Conservation (phyloP, 2,888 invertebrate genomes). For the Hetaerina titia region DNA sequence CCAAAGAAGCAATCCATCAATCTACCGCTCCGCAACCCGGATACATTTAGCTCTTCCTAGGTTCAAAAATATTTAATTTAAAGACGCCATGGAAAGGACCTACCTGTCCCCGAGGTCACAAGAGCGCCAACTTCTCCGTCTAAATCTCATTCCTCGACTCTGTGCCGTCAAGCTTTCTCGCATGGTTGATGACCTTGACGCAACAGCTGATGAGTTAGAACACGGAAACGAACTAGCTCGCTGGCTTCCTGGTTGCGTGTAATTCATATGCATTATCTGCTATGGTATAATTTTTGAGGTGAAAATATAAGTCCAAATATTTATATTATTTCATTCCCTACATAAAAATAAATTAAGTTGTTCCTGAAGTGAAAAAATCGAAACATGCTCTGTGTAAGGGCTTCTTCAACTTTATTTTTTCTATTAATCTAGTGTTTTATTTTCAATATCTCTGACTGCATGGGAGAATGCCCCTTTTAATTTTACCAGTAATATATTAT, state of each 20-base stretch:
- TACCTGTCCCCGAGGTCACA: background rate
- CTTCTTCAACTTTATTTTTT: no score
- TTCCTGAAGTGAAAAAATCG: no score
- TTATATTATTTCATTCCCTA: no score
- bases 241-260: background rate
- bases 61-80: background rate
- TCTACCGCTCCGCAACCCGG: background rate
- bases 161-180: conserved; percentile 5
- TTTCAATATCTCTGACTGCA: no score
- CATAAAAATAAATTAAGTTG: no score
- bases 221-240: conserved; percentile 44
- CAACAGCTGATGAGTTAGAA: conserved; percentile 55
- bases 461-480: no score
- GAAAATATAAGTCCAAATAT: background rate
- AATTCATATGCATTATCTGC: background rate
- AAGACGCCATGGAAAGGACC: background rate
- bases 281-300: background rate
- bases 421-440: no score
- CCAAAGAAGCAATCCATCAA: background rate
- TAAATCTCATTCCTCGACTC: background rate
- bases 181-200: conserved; percentile 63
- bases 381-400: no score
- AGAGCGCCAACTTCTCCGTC: background rate
- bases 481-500: background rate
- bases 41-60: background rate